Evolutionary conservation across 1,140 invertebrate species (phyloP).

Genomic region (Cydia strobilella): DNA sequence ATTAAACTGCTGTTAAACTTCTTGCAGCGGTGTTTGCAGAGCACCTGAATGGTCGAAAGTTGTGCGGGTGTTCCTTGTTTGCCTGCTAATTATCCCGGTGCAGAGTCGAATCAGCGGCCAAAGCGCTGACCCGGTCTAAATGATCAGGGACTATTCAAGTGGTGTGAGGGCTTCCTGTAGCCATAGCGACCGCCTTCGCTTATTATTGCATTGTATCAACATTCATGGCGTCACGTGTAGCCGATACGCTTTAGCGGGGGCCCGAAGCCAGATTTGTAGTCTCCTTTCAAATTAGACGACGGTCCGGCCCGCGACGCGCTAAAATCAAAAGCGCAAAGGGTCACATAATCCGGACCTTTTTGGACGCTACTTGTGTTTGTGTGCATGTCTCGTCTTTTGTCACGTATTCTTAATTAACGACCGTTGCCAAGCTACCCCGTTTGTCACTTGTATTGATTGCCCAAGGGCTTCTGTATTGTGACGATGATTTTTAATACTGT

Average conservation of each 20-base stretch:
- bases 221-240: conserved; percentile 73
- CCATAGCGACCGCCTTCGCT: conserved; percentile 70
- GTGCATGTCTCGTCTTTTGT: conserved; percentile 80
- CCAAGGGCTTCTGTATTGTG: conserved; percentile 55
- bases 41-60: conserved; percentile 75
- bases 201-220: conserved; percentile 77
- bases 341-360: conserved; percentile 79
- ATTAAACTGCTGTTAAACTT: conserved; percentile 80
- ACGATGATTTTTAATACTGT: conserved; percentile 52
- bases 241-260: conserved; percentile 71
- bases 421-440: conserved; percentile 69
- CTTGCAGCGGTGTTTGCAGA: conserved; percentile 75
- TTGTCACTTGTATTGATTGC: conserved; percentile 75
- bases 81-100: conserved; percentile 78
- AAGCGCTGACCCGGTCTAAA: conserved; percentile 71
- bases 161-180: conserved; percentile 58
- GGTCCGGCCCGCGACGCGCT: conserved; percentile 67
- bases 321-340: conserved; percentile 79
- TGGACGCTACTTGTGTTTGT: conserved; percentile 72
- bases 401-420: conserved; percentile 81
- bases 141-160: conserved; percentile 68
- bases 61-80: conserved; percentile 74
- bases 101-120: conserved; percentile 60
- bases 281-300: conserved; percentile 77
- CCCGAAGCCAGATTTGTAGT: conserved; percentile 77